Percentiles rank a stretch among this genome's conserved stretches.
These are phyloP conservation scores for Amphiduros pacificus DNA, from an alignment of 2,888 invertebrate species.

Conservation along the genomic window DNA sequence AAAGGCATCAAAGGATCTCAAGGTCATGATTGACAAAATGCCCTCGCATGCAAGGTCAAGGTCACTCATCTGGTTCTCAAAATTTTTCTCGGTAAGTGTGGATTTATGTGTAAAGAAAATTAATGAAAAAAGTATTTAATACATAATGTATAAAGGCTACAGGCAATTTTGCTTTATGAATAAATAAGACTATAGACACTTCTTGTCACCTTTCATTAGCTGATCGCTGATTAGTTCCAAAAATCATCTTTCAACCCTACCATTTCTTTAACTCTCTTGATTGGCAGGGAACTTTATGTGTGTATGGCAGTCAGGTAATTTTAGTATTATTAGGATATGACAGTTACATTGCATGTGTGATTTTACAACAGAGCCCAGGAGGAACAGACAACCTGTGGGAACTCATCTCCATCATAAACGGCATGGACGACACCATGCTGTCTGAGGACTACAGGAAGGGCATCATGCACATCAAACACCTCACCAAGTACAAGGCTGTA, in stretches of 20 bases:
- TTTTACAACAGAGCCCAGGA: constrained; percentile 44
- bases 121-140: too few relatives aligned
- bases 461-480: constrained; percentile 59
- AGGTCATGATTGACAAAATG: constrained; percentile 35
- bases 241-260: too few relatives aligned
- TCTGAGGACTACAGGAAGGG: constrained; percentile 53
- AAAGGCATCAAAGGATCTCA: constrained; percentile 41
- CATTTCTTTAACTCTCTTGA: too few relatives aligned
- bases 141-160: too few relatives aligned
- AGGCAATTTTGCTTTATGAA: too few relatives aligned
- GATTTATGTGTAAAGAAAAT: too few relatives aligned
- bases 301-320: too few relatives aligned
- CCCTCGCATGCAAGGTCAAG: constrained; percentile 25
- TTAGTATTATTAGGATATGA: too few relatives aligned
- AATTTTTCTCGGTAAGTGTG: constrained; percentile 51
- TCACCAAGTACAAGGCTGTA: constrained; percentile 53
- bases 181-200: too few relatives aligned
- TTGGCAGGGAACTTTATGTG: too few relatives aligned
- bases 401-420: constrained; percentile 51
- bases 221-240: too few relatives aligned
- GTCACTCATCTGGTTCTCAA: constrained; percentile 42
- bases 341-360: not conserved
- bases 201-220: too few relatives aligned
- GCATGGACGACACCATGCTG: constrained; percentile 48
- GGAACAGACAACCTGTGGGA: constrained; percentile 59